These are phyloP conservation scores for Hafferia zeledoni DNA, from an alignment of 2,797 vertebrate genomes.

Conservation along the genomic window DNA sequence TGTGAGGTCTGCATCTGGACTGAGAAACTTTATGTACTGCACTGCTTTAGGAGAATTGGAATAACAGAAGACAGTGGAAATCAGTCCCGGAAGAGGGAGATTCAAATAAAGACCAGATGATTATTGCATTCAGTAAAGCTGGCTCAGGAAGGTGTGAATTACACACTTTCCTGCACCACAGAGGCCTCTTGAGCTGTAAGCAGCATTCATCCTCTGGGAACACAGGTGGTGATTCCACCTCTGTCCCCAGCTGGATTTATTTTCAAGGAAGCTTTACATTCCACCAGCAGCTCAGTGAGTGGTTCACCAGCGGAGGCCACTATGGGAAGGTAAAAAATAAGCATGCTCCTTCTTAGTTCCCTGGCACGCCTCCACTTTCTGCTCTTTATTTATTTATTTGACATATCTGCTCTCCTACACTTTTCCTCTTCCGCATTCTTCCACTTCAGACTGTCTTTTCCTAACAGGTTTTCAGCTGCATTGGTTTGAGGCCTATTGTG, in stretches of 20 bases:
- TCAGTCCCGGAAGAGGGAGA: conserved; percentile 51
- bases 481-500: background rate
- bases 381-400: conserved; percentile 31
- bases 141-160: conserved; percentile 70
- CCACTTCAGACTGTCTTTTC: background rate
- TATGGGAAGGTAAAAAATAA: conserved; percentile 61
- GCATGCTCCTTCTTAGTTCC: conserved; percentile 32
- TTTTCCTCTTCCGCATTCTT: conserved; percentile 3
- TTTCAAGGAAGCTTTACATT: conserved; percentile 69
- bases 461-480: conserved; percentile 23
- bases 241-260: conserved; percentile 68
- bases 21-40: conserved; percentile 57
- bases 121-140: conserved; percentile 67
- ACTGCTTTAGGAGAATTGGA: conserved; percentile 65
- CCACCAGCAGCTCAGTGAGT: conserved; percentile 55
- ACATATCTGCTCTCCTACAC: background rate
- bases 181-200: conserved; percentile 64
- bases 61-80: conserved; percentile 64
- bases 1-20: conserved; percentile 55
- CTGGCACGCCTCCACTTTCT: conserved; percentile 20
- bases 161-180: conserved; percentile 68
- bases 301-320: conserved; percentile 50
- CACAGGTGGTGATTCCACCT: conserved; percentile 71
- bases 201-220: conserved; percentile 64
- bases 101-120: conserved; percentile 61